phyloP scores from a whole-genome alignment of 2,888 invertebrate species.

The Girardia tigrina region DNA sequence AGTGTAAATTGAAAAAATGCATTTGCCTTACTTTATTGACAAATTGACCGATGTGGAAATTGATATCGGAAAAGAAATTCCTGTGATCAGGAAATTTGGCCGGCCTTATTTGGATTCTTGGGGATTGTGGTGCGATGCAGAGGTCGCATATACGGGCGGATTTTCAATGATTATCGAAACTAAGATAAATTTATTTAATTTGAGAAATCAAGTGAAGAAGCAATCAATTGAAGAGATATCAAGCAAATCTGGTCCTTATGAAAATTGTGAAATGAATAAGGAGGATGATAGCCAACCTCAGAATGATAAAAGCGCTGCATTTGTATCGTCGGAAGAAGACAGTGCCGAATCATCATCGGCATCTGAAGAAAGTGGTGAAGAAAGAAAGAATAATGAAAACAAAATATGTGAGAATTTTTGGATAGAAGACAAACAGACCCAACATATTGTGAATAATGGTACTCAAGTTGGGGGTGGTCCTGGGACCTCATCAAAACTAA shows the following conservation, averaged over 20 bases:
- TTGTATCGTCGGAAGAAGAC: too few relatives aligned
- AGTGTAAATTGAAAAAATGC: constrained; percentile 64
- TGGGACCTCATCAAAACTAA: background rate
- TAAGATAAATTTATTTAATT: constrained; percentile 60
- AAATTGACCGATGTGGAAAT: constrained; percentile 65
- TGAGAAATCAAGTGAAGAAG: too few relatives aligned
- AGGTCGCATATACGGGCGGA: constrained; percentile 62
- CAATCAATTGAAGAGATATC: too few relatives aligned
- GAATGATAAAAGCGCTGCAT: too few relatives aligned
- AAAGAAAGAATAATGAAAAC: too few relatives aligned
- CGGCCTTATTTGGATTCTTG: constrained; percentile 62
- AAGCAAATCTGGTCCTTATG: too few relatives aligned
- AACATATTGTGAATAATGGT: background rate
- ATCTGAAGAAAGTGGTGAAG: too few relatives aligned
- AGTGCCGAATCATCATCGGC: too few relatives aligned
- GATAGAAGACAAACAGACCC: too few relatives aligned
- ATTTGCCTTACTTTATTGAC: constrained; percentile 58
- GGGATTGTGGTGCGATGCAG: constrained; percentile 75
- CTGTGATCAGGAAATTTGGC: constrained; percentile 45
- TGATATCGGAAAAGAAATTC: constrained; percentile 56
- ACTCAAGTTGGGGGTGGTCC: background rate
- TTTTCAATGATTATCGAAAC: constrained; percentile 71
- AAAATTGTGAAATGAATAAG: too few relatives aligned
- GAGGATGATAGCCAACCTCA: too few relatives aligned
- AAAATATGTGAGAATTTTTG: too few relatives aligned